Evolutionary conservation across 1,140 invertebrate species (phyloP).

Genomic region (Carcinoscorpius rotundicauda): DNA sequence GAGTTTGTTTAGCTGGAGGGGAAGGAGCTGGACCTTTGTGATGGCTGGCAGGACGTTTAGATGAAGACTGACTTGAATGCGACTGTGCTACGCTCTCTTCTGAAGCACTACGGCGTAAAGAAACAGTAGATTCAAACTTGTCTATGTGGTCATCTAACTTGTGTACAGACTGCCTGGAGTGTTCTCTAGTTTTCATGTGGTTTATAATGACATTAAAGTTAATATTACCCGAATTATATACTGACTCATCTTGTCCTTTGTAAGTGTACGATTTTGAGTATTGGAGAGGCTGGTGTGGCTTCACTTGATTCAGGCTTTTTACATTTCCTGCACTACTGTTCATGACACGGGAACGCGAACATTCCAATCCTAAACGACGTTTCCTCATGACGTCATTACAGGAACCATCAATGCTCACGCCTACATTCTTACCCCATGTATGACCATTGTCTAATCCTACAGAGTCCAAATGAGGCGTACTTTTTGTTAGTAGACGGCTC

Average conservation of each 20-base stretch:
- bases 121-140: background rate
- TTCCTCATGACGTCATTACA: conserved; percentile 23
- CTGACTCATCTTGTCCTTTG: background rate
- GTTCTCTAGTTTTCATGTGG: background rate
- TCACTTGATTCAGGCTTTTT: background rate
- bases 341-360: background rate
- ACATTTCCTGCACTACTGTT: background rate
- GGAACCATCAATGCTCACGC: conserved; percentile 22
- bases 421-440: conserved; percentile 8
- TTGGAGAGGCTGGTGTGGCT: background rate
- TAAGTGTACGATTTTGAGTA: background rate
- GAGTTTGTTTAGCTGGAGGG: conserved; percentile 14
- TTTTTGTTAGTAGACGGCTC: conserved; percentile 25
- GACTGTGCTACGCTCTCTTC: conserved; percentile 33
- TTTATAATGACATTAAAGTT: background rate
- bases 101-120: conserved; percentile 32
- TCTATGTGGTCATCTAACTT: background rate
- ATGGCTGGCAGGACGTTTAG: conserved; percentile 23
- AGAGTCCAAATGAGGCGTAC: conserved; percentile 27
- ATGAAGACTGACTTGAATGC: conserved; percentile 10
- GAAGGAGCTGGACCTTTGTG: conserved; percentile 26
- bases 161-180: background rate
- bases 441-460: conserved; percentile 8
- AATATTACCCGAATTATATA: too few species aligned
- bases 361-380: conserved; percentile 11